Evolutionary conservation across 2,113 vertebrate genomes (phyloP), one percentile per base, ranked within the genome.

Genomic region (Phylloscopus whistleri): DNA sequence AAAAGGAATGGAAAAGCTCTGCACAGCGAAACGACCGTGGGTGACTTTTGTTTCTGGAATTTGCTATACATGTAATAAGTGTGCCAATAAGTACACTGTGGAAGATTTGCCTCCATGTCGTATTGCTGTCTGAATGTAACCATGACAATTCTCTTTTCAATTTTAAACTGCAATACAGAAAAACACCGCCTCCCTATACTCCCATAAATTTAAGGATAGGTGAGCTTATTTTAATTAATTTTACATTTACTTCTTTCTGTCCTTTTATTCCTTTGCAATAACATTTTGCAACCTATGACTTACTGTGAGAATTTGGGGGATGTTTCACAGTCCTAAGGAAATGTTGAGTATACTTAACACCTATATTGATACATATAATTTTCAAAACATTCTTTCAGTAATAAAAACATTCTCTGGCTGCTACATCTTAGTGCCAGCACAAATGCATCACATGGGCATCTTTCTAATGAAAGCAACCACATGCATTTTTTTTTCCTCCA

Each of bases 11-110:
- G 41, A 81, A 92, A 88, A 75, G 39, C 17, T 63, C 79, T 82
- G 30, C 16, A 48, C 73, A 79, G 76, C 46, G 49, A 81, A 63
- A 75, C 87, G 20, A 89, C 39, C 39, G 35, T 33, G 35, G 13
- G 26, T 87, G 88, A 70, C 60, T 67, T 59, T 92, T 95, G 27
- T 60, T 90, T 96, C 73, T 84, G 82, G 46, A 91, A 86, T 76
- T 95, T 96, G 9, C 39, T 92, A 12, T 66, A 72, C 13, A 18
- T 58, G 49, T 74, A 68, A 48, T 59, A 63, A 76, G 23, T 16
- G 46, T 26, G 7, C 10, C 2, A 13, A 28, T 13, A 81, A 75
- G 20, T 35, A 67, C 58, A 26, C 21, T 31, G 43, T 70, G 39
- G 62, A 69, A 78, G 17, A 6, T 91, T 88, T 91, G 37, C 56